A percentile compares a stretch with the other conserved stretches of the same genome.
Conservation (phyloP, 2,113 vertebrate species). For the Trogon surrucura region DNA sequence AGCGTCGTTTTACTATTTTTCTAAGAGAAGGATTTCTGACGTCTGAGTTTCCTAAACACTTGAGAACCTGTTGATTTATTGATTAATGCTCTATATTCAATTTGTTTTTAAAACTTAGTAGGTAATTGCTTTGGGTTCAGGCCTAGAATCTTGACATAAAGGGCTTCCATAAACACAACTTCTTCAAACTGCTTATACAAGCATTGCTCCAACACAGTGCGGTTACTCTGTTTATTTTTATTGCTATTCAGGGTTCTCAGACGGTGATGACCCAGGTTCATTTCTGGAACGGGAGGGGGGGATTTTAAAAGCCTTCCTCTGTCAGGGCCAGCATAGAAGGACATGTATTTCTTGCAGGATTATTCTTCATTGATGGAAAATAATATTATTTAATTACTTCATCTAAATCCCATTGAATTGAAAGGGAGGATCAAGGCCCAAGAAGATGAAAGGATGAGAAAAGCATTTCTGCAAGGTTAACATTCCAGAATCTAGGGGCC, state of each 20-base stretch:
- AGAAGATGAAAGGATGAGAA: slow-evolving; percentile 25
- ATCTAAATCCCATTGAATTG: slow-evolving; percentile 34
- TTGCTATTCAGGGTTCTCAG: slow-evolving; percentile 73
- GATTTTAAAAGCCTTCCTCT: slow-evolving; percentile 68
- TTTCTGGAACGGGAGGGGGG: slow-evolving; percentile 26
- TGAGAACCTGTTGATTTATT: slow-evolving; percentile 71
- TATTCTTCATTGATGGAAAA: slow-evolving; percentile 44
- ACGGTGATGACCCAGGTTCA: slow-evolving; percentile 72
- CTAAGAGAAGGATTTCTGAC: slow-evolving; percentile 40
- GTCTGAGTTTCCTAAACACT: slow-evolving; percentile 59
- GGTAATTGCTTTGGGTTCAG: slow-evolving; percentile 65
- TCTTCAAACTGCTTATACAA: slow-evolving; percentile 79
- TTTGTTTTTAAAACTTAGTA: slow-evolving; percentile 70
- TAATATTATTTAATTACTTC: slow-evolving; percentile 41
- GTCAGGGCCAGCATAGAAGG: slow-evolving; percentile 55
- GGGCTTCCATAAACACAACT: slow-evolving; percentile 75
- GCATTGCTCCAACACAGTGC: slow-evolving; percentile 73
- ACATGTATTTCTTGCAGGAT: slow-evolving; percentile 46
- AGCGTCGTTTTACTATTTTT: slow-evolving; percentile 41
- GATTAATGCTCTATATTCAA: slow-evolving; percentile 66
- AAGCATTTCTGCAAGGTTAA: slow-evolving; percentile 26
- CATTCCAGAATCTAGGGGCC: slow-evolving; percentile 29
- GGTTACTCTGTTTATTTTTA: slow-evolving; percentile 85
- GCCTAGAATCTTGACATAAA: slow-evolving; percentile 67
- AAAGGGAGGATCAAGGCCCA: slow-evolving; percentile 49